Percentiles rank a stretch among this genome's conserved stretches.
These are phyloP conservation scores for Agonopterix arenella DNA, from an alignment of 2,888 invertebrate species.

Conservation along the genomic window DNA sequence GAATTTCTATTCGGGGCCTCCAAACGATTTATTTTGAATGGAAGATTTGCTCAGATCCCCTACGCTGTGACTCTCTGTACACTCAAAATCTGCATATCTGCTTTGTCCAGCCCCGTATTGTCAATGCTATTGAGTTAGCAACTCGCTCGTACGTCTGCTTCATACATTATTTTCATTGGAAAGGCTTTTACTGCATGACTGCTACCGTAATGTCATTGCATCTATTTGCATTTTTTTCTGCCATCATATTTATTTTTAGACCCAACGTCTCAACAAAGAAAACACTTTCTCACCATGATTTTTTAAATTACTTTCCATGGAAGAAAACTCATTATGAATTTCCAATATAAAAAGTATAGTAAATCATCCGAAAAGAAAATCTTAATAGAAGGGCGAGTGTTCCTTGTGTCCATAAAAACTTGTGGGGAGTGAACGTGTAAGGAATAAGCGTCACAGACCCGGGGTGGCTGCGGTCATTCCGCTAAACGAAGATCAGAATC, in stretches of 20 bases:
- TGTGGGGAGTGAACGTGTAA: slow-evolving; percentile 69
- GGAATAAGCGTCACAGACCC: slow-evolving; percentile 69
- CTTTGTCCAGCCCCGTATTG: slow-evolving; percentile 25
- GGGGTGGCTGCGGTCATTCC: slow-evolving; percentile 75
- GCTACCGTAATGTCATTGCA: slow-evolving; percentile 22
- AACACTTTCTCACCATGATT: no score
- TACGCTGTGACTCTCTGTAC: slow-evolving; percentile 23
- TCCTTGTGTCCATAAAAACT: slow-evolving; percentile 67
- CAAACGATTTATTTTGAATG: slow-evolving; percentile 20
- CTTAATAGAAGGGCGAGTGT: slow-evolving; percentile 53
- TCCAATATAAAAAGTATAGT: slow-evolving; percentile 24
- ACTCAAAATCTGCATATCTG: slow-evolving; percentile 33
- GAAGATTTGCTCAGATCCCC: slow-evolving; percentile 23
- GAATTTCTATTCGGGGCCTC: slow-evolving; percentile 8
- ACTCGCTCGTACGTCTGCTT: slow-evolving; percentile 20
- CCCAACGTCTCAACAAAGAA: no score
- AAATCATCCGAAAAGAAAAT: slow-evolving; percentile 40
- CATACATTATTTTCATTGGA: slow-evolving; percentile 32
- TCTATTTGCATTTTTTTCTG: slow-evolving; percentile 16
- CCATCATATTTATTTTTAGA: no score
- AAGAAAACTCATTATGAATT: neutral
- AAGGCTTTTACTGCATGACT: slow-evolving; percentile 25
- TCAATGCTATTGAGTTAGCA: slow-evolving; percentile 30
- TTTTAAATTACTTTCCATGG: no score
- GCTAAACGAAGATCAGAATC: slow-evolving; percentile 78